Percentiles rank a stretch among this genome's conserved stretches.
Evolutionary conservation across 2,888 invertebrate genomes (phyloP).

Genomic region (Ectemnius lituratus): DNA sequence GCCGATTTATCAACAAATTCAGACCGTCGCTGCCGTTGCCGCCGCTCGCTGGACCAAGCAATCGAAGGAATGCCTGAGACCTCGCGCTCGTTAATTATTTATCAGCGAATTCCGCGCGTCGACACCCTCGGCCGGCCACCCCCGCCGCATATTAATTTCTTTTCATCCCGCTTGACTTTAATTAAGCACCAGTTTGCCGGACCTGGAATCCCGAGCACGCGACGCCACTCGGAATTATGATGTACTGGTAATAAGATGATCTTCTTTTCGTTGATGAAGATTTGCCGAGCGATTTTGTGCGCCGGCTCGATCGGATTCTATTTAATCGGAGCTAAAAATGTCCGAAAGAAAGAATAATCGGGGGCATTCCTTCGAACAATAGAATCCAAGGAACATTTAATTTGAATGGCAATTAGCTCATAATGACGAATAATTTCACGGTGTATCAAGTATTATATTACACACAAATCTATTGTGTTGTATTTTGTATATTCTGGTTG

Average conservation of each 20-base stretch:
- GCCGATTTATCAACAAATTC: conserved; percentile 36
- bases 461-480: too few species aligned
- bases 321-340: conserved; percentile 6
- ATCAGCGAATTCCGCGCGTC: not conserved
- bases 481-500: too few species aligned
- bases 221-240: conserved; percentile 1
- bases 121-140: not conserved
- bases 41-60: not conserved
- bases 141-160: conserved; percentile 7
- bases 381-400: too few species aligned
- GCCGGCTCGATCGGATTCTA: not conserved
- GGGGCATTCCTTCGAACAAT: too few species aligned
- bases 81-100: conserved; percentile 9
- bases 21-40: conserved; percentile 18
- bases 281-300: not conserved
- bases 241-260: not conserved
- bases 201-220: not conserved
- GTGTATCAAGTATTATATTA: too few species aligned
- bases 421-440: too few species aligned
- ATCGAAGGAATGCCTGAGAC: not conserved
- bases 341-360: not conserved
- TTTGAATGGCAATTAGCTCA: too few species aligned
- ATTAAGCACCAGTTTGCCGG: not conserved
- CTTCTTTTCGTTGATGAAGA: not conserved
- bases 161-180: conserved; percentile 1